Conservation (phyloP, 2,797 vertebrate species). For the Schizothorax lantsangensis region DNA sequence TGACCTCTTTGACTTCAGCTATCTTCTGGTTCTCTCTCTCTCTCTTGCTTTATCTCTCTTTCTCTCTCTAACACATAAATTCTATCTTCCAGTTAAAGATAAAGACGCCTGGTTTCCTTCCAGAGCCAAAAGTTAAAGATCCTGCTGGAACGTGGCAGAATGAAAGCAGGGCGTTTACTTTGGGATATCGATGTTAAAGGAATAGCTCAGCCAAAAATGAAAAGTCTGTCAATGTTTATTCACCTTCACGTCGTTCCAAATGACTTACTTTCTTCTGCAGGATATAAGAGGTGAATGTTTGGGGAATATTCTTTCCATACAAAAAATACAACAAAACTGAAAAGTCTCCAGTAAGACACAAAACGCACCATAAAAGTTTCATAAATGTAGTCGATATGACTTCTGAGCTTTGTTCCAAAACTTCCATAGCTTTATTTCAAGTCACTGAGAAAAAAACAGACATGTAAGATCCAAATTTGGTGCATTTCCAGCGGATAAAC, state of each 20-base stretch:
- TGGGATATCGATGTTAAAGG: neutral
- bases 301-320: neutral
- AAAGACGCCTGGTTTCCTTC: neutral
- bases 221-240: slow-evolving; percentile 6
- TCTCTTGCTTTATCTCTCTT: slow-evolving; percentile 1
- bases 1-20: slow-evolving; percentile 28
- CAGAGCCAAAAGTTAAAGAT: neutral
- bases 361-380: neutral
- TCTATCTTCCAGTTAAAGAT: neutral
- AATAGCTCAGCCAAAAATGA: neutral
- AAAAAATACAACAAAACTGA: neutral
- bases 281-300: neutral
- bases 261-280: neutral
- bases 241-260: neutral
- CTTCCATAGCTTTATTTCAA: neutral
- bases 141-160: neutral
- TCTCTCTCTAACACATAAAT: neutral
- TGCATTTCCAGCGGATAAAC: neutral
- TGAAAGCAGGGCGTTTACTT: neutral
- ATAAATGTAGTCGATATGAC: neutral
- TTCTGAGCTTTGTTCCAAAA: neutral
- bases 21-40: neutral
- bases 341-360: neutral
- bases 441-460: neutral
- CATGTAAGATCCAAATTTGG: neutral